Evolutionary conservation across 2,888 invertebrate species (phyloP).

Genomic region (Apocheima hispidaria): DNA sequence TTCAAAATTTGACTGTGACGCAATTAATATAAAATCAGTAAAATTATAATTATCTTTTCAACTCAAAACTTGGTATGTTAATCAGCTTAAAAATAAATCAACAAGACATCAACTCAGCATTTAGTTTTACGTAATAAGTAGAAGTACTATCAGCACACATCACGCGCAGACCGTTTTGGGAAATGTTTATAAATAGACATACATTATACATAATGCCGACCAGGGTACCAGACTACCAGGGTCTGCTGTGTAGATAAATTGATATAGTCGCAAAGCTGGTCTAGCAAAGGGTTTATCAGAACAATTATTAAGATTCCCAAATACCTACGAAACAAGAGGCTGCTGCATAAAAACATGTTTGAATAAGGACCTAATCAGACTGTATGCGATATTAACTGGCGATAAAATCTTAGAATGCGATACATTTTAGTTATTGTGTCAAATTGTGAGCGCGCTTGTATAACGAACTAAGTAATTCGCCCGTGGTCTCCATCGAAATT

Average conservation of each 20-base stretch:
- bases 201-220: conserved; percentile 14
- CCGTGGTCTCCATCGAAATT: too few species aligned
- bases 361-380: neutral
- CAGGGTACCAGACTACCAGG: too few species aligned
- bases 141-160: conserved; percentile 7
- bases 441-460: too few species aligned
- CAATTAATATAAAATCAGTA: too few species aligned
- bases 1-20: too few species aligned
- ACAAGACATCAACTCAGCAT: too few species aligned
- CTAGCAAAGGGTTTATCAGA: neutral
- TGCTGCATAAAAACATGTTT: neutral
- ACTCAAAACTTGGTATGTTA: too few species aligned
- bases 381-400: neutral
- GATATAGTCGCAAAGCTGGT: neutral
- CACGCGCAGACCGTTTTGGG: conserved; percentile 14
- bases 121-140: conserved; percentile 9
- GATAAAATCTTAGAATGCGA: neutral
- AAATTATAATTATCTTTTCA: too few species aligned
- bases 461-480: too few species aligned
- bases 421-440: too few species aligned
- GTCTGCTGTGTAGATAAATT: neutral
- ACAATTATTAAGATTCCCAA: neutral
- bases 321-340: neutral
- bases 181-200: conserved; percentile 40
- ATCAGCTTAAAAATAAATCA: too few species aligned